A percentile compares a stretch with the other conserved stretches of the same genome.
Conservation (phyloP, 2,888 invertebrate species). For the Melangyna quadrimaculata region DNA sequence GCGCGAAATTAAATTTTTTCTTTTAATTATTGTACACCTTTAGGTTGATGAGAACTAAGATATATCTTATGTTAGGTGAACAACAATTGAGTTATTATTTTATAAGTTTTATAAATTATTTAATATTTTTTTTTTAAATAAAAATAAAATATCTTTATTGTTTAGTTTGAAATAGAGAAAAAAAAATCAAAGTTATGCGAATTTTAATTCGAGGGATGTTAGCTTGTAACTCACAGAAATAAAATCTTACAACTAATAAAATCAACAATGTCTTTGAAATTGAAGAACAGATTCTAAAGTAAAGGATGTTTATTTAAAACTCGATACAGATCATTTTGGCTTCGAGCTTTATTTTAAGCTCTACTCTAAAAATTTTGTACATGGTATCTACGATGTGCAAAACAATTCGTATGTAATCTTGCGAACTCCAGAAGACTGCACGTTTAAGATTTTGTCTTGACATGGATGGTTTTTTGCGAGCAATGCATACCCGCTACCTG, state of each 20-base stretch:
- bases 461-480: no score
- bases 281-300: no score
- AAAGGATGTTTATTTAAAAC: no score
- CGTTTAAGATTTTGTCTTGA: no score
- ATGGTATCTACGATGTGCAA: no score
- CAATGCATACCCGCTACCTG: no score
- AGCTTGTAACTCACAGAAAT: constrained; percentile 21
- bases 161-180: not conserved
- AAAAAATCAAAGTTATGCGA: not conserved
- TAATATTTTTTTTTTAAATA: constrained; percentile 13
- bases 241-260: not conserved
- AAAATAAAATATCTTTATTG: not conserved
- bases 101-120: constrained; percentile 39
- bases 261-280: not conserved
- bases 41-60: not conserved
- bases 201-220: not conserved
- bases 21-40: not conserved
- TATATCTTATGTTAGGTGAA: not conserved
- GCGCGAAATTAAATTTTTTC: not conserved
- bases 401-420: no score
- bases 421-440: no score
- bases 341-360: no score
- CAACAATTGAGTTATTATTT: constrained; percentile 15
- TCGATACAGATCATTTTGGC: no score
- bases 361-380: no score